phyloP scores from a whole-genome alignment of 2,888 invertebrate genomes.

The Fissipunctia ypsillon region DNA sequence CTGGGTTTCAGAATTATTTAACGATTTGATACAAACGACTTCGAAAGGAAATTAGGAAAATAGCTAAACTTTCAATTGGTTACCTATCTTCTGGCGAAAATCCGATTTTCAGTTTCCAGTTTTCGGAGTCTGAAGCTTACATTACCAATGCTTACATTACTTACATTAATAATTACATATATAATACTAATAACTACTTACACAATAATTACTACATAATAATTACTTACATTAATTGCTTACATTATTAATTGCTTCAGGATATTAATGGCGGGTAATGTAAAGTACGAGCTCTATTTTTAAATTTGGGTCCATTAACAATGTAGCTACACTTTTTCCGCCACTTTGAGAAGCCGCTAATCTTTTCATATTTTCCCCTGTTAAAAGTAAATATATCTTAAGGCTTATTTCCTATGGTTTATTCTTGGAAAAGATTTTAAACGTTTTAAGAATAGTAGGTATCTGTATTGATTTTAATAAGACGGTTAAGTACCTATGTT shows the following conservation, averaged over 20 bases:
- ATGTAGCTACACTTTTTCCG: conserved; percentile 19
- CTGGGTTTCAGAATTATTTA: not conserved
- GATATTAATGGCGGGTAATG: conserved; percentile 27
- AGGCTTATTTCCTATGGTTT: not conserved
- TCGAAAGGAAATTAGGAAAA: not conserved
- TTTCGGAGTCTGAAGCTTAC: conserved; percentile 7
- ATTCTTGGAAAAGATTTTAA: conserved; percentile 7
- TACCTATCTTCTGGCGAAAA: not conserved
- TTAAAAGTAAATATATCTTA: conserved; percentile 25
- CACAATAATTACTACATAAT: too few species aligned
- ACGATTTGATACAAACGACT: not conserved
- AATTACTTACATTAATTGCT: too few species aligned
- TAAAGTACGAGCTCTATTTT: conserved; percentile 18
- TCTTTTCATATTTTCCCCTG: conserved; percentile 25
- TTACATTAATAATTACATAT: too few species aligned
- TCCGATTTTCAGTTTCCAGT: conserved; percentile 29
- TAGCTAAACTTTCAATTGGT: conserved; percentile 10
- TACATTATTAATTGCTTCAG: conserved; percentile 12
- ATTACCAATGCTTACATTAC: too few species aligned
- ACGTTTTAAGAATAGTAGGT: not conserved
- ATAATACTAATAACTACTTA: too few species aligned
- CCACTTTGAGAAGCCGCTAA: conserved; percentile 29
- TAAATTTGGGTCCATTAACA: conserved; percentile 31
- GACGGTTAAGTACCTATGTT: not conserved
- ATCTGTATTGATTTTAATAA: not conserved